Conservation (phyloP, 2,797 vertebrate genomes). For the Cossypha dichroa region DNA sequence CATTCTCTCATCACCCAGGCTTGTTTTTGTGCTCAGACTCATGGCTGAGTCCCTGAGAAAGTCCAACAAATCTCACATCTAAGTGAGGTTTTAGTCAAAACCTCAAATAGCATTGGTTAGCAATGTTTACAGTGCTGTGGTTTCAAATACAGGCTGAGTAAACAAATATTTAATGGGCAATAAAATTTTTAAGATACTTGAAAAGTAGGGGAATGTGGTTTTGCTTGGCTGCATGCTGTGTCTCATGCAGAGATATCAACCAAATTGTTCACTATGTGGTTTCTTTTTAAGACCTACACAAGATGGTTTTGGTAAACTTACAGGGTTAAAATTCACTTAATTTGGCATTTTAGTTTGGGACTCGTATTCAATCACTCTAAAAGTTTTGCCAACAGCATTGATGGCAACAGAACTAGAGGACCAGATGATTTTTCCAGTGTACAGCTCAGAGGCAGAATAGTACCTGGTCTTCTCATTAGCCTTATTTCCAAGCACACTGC, state of each 20-base stretch:
- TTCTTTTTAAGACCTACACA: neutral
- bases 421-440: accelerated
- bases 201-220: constrained; percentile 24
- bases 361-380: neutral
- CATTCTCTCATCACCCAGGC: accelerated
- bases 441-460: neutral
- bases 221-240: neutral
- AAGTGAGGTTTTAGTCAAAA: constrained; percentile 28
- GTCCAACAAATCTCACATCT: neutral
- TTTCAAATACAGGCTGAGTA: constrained; percentile 21
- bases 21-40: neutral
- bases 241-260: neutral
- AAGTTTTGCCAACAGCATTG: neutral
- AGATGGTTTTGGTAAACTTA: neutral
- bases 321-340: neutral
- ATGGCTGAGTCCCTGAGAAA: neutral
- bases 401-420: neutral
- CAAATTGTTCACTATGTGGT: neutral
- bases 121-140: neutral
- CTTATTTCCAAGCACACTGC: neutral
- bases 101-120: constrained; percentile 2
- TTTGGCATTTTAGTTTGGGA: neutral
- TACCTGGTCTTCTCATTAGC: accelerated
- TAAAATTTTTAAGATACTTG: neutral
- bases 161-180: constrained; percentile 25